Conservation (phyloP, 2,888 invertebrate genomes). For the Nowickia ferox region DNA sequence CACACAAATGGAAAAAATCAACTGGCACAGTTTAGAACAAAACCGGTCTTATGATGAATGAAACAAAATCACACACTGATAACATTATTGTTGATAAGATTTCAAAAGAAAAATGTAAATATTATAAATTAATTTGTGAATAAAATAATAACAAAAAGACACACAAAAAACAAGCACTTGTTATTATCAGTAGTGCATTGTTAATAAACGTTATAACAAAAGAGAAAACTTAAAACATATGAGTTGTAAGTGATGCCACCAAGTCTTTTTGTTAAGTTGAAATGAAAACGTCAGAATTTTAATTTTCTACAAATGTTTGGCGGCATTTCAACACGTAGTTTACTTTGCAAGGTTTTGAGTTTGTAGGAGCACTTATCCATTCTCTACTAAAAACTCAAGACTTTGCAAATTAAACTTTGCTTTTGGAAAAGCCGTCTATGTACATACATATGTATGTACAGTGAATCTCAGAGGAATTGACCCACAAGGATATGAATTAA, state of each 20-base stretch:
- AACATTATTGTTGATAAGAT: conserved; percentile 55
- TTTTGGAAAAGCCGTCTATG: too few species aligned
- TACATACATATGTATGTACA: too few species aligned
- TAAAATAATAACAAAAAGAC: neutral
- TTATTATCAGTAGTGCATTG: neutral
- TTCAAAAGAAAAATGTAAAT: conserved; percentile 20
- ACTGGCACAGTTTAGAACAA: conserved; percentile 24
- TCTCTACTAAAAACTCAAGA: too few species aligned
- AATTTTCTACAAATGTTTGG: too few species aligned
- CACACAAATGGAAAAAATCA: conserved; percentile 13
- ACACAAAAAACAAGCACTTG: neutral
- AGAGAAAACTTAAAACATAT: conserved; percentile 22
- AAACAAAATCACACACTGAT: conserved; percentile 36
- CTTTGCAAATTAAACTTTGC: too few species aligned
- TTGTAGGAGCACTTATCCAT: too few species aligned
- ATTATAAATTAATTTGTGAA: conserved; percentile 22
- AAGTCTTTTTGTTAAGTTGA: neutral
- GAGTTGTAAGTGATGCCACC: neutral
- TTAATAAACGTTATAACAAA: neutral
- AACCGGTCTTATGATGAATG: conserved; percentile 24
- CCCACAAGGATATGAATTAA: too few species aligned
- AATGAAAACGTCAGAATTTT: too few species aligned
- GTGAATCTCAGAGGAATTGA: too few species aligned
- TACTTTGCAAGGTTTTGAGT: too few species aligned
- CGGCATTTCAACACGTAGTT: too few species aligned